These are phyloP conservation scores for Drosophila lacteicornis DNA, from an alignment of 1,140 invertebrate genomes.

Conservation along the genomic window DNA sequence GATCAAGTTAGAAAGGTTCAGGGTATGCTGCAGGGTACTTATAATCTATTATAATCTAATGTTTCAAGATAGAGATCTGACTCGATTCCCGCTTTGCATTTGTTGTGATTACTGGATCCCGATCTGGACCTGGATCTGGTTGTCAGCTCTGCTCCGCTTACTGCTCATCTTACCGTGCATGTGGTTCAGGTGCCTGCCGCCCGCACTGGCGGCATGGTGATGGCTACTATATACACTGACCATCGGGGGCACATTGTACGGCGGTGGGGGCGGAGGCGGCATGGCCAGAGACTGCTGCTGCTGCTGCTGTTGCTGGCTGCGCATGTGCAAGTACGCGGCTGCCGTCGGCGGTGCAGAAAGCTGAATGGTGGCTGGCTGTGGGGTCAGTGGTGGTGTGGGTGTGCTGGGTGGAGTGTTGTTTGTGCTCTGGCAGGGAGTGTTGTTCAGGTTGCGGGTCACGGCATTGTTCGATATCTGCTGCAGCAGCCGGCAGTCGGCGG, in stretches of 20 bases:
- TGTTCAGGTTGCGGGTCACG: constrained; percentile 75
- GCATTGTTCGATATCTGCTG: constrained; percentile 83
- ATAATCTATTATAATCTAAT: neutral
- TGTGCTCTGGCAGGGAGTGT: constrained; percentile 62
- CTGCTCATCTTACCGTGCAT: constrained; percentile 69
- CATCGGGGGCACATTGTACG: constrained; percentile 63
- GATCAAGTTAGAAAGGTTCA: neutral
- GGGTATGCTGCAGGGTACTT: neutral
- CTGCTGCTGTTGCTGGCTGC: constrained; percentile 43
- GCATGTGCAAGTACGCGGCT: constrained; percentile 66
- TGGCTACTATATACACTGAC: constrained; percentile 63
- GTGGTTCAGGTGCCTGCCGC: constrained; percentile 61
- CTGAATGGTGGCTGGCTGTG: constrained; percentile 45
- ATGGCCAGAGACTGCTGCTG: constrained; percentile 63
- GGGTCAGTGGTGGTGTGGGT: constrained; percentile 59
- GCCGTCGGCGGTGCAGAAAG: constrained; percentile 62
- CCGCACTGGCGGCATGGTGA: constrained; percentile 58
- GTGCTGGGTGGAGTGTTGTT: constrained; percentile 74
- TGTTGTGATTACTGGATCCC: constrained; percentile 24
- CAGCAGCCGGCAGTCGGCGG: constrained; percentile 77
- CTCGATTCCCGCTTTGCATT: constrained; percentile 40
- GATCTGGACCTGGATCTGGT: constrained; percentile 11
- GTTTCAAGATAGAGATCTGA: constrained; percentile 17
- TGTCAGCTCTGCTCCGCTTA: neutral
- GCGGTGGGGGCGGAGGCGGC: constrained; percentile 73